Percentiles rank a stretch among this genome's conserved stretches.
Conservation (phyloP, 1,140 invertebrate genomes). For the Choristoneura fumiferana region DNA sequence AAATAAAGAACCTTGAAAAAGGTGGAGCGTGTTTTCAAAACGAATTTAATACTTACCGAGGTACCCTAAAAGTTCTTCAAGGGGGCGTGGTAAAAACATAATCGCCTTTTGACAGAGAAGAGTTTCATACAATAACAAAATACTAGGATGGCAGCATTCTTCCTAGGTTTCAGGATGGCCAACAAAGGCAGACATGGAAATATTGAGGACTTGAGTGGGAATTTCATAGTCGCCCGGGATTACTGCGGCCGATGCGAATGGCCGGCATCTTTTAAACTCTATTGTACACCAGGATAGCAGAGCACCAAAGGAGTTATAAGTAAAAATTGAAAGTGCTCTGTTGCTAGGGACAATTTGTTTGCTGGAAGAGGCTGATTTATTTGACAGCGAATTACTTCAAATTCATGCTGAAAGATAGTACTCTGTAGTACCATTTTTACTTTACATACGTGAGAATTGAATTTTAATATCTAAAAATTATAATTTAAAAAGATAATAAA, state of each 20-base stretch:
- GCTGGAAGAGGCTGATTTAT: no score
- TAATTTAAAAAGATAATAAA: no score
- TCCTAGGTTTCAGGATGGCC: conserved; percentile 7
- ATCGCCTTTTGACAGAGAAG: conserved; percentile 1
- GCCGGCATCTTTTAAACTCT: conserved; percentile 18
- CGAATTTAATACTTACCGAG: no score
- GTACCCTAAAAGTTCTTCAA: neutral
- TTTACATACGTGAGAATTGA: no score
- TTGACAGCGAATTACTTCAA: no score
- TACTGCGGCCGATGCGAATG: conserved; percentile 3
- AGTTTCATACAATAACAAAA: conserved; percentile 12
- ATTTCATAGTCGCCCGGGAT: neutral
- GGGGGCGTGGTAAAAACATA: neutral
- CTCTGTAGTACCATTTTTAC: no score
- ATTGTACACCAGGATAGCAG: conserved; percentile 1
- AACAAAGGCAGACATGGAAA: conserved; percentile 1
- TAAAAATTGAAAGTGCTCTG: no score
- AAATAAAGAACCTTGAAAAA: no score
- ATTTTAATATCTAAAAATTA: no score
- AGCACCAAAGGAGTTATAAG: neutral
- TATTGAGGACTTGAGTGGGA: neutral
- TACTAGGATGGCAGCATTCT: neutral
- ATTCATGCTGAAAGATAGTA: no score
- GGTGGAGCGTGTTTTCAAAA: no score
- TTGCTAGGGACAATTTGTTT: no score